phyloP scores from a whole-genome alignment of 2,888 invertebrate species.

The Ophonus ardosiacus region DNA sequence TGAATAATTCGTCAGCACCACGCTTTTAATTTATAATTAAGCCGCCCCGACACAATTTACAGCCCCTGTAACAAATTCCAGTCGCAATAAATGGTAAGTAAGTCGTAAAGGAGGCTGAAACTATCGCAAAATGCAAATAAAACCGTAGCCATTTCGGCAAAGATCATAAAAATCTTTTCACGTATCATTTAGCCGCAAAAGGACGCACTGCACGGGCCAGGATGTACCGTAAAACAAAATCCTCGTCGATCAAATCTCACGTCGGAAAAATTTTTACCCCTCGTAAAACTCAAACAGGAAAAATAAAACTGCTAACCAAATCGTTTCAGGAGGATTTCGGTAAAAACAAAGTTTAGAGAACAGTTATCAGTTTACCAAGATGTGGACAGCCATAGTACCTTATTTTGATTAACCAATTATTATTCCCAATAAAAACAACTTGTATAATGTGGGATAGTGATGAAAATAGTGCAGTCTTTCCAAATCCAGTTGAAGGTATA shows the following conservation, averaged over 20 bases:
- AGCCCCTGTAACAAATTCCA: not conserved
- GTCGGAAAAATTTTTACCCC: not conserved
- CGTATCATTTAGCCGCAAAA: constrained; percentile 33
- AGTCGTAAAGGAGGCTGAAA: constrained; percentile 19
- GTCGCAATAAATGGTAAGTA: constrained; percentile 40
- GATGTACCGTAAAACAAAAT: constrained; percentile 12
- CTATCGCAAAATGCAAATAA: constrained; percentile 40
- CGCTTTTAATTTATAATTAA: constrained; percentile 29
- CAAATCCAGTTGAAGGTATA: too few relatives aligned
- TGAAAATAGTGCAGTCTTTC: too few relatives aligned
- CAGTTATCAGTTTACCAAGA: not conserved
- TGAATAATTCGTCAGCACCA: constrained; percentile 11
- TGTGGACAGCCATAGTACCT: not conserved
- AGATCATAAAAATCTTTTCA: constrained; percentile 43
- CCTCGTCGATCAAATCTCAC: constrained; percentile 2
- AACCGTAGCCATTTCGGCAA: constrained; percentile 10
- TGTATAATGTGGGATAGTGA: too few relatives aligned
- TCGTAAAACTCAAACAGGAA: constrained; percentile 2
- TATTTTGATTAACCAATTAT: too few relatives aligned
- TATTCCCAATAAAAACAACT: too few relatives aligned
- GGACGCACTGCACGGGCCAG: not conserved
- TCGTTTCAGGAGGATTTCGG: not conserved
- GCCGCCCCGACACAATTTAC: constrained; percentile 24
- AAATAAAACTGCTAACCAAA: not conserved
- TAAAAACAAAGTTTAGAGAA: not conserved